phyloP scores from a whole-genome alignment of 2,888 invertebrate species.

The Adineta ricciae region DNA sequence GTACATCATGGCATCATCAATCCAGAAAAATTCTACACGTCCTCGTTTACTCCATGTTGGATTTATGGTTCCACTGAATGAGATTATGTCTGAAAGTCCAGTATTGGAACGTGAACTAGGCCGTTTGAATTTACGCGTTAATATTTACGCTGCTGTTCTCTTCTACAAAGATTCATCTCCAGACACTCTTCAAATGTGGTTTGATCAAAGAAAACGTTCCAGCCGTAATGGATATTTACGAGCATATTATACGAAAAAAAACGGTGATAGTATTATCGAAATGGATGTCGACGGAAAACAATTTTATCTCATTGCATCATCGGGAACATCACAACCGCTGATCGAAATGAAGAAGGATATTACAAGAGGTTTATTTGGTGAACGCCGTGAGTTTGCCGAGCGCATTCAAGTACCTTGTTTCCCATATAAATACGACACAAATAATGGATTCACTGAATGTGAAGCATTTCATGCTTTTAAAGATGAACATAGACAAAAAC shows the following conservation, averaged over 20 bases:
- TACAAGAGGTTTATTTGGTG: neutral
- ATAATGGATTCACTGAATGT: neutral
- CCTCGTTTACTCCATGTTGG: neutral
- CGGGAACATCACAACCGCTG: neutral
- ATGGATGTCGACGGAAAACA: neutral
- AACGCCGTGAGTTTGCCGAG: neutral
- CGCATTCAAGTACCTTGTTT: neutral
- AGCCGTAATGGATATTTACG: neutral
- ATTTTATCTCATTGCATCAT: neutral
- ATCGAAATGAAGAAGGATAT: neutral
- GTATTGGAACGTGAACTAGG: neutral
- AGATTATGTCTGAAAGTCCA: neutral
- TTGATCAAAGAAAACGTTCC: neutral
- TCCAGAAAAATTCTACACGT: neutral
- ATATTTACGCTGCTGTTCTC: neutral
- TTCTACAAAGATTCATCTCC: neutral
- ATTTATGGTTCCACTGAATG: neutral
- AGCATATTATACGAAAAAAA: neutral
- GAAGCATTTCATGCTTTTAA: neutral
- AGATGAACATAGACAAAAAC: neutral
- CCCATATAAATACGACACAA: neutral
- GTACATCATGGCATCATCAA: neutral
- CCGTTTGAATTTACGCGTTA: neutral
- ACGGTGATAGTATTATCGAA: neutral
- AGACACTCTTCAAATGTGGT: neutral